Evolutionary conservation across 2,888 invertebrate genomes (phyloP), one percentile per base, ranked within the genome.

Genomic region (Apomyelois bistriatella): DNA sequence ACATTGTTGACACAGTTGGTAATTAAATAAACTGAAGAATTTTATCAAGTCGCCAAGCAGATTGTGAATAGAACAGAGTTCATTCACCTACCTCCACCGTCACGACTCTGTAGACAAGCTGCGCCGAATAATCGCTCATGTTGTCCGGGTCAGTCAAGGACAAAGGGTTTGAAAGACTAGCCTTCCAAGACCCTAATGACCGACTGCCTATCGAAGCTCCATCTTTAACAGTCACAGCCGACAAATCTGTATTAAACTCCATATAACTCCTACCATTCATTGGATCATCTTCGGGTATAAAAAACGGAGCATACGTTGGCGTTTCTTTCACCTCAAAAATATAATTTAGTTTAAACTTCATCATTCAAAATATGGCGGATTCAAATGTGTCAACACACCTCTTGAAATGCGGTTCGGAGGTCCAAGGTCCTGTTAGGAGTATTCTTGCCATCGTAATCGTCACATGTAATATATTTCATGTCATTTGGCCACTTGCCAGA

Each of bases 81-180:
- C 83, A 72, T 85, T 83, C 72, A 90, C 92, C 89, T 85, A 97
- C 97, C 91, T 95, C 92, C 22, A 97, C 94, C 0, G 97, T 96
- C 48, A 95, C 95, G 51, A 98, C 93, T 62, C 96, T 92, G 84
- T 97, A 98, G n/a, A 95, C 95, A 30, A 95, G 93, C 66, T 95
- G 94, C 3, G 96, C 96, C 0, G 94, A 94, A 64, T 95, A 94
- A 79, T 94, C 95, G 64, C 90, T 92, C 91, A 95, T 93, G 49
- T 92, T 92, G 61, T 91, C 91, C 42, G 93, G 92, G 78, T 94
- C 93, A 60, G 90, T 91, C 63, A 94, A 92, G 47, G 92, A 85
- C 52, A 97, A 82, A 9, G 93, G 92, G 36, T 92, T 93, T 55
- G 93, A 91, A 22, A 96, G 91, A 16, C 95, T 95, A 10, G 96